Evolutionary conservation across 2,888 invertebrate species (phyloP), one percentile per base, ranked within the genome.

Genomic region (Nomada fabriciana): DNA sequence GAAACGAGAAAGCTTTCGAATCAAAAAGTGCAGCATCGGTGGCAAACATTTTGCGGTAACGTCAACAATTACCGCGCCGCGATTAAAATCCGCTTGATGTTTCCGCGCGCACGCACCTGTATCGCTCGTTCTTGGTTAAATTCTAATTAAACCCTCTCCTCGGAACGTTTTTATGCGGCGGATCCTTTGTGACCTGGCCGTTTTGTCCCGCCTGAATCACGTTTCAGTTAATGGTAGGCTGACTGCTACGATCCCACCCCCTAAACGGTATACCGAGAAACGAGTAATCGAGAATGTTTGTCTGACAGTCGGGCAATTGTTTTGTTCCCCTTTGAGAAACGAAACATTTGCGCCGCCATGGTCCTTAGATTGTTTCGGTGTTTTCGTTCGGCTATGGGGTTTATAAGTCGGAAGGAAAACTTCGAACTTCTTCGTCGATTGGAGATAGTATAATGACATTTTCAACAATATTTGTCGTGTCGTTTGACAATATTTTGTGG

Each of bases 71-170:
- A 79, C 52, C 61, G 29, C 25, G 60, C 42, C 20, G 18, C 63
- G 68, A 80, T 68, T 73, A 63, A 80, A 72, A 63, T 68, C 72
- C 47, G n/a, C 52, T 43, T 55, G 65, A 29, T 57, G 74, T 52
- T 76, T 29, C 57, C 47, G 10, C 47, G 57, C 29, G 57, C 57
- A 15, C 25, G n/a, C 29, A 5, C 52, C 18, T 13, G 25, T 20
- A 42, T 23, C 11, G 23, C 13, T 61, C n/a, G 25, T 71, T 71
- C 77, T 79, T 76, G 79, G 20, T 60, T 60, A 59, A 53, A 70
- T 47, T 60, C 80, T 65, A 80, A 80, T 80, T 80, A 80, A 80
- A 52, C 68, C 67, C 55, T 63, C 52, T 68, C 73, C 63, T 23
- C 50, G 67, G 50, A 2, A 43, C 52, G 68, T 67, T 79, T 79